These are phyloP conservation scores for Sympetrum striolatum DNA, from an alignment of 2,888 invertebrate genomes.

Conservation along the genomic window DNA sequence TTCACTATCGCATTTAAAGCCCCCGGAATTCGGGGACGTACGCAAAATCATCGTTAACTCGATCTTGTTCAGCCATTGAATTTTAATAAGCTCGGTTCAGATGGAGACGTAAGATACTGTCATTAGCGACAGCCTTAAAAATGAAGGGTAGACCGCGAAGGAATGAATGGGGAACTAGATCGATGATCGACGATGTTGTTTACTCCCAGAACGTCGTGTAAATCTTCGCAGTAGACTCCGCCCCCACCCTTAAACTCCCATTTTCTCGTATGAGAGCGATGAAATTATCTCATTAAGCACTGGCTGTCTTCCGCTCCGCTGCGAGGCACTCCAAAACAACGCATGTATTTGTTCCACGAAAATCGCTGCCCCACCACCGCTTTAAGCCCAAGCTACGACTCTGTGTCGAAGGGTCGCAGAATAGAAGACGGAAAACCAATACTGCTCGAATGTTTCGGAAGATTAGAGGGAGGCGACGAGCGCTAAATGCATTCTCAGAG, in stretches of 20 bases:
- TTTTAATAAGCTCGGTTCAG: no score
- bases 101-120: no score
- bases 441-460: no score
- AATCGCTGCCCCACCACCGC: neutral
- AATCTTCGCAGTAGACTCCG: neutral
- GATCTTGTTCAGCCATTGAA: no score
- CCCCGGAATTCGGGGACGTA: no score
- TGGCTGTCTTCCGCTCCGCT: neutral
- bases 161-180: neutral
- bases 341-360: neutral
- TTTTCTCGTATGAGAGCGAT: neutral
- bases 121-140: no score
- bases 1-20: no score
- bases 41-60: no score
- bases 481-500: no score
- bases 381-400: neutral
- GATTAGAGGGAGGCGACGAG: no score
- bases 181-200: neutral
- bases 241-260: neutral
- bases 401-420: neutral
- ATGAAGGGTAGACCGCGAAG: no score
- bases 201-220: neutral
- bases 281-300: neutral
- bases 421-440: neutral
- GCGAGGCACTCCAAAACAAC: neutral